Conservation (phyloP, 2,888 invertebrate genomes). For the Hyposoter dolosus region DNA sequence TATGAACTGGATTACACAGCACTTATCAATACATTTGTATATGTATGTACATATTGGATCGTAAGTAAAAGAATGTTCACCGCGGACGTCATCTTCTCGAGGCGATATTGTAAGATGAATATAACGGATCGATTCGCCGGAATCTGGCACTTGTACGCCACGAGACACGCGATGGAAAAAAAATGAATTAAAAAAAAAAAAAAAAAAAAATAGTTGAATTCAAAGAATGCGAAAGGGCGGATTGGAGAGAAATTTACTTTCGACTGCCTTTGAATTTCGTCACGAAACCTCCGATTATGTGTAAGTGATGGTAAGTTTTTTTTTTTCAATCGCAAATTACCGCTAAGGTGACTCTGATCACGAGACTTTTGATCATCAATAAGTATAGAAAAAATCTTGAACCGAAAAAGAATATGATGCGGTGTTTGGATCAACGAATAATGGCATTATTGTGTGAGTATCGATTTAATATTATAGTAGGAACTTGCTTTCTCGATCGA, state of each 20-base stretch:
- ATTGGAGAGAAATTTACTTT: neutral
- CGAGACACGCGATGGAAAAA: constrained; percentile 17
- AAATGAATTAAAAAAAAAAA: neutral
- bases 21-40: constrained; percentile 6
- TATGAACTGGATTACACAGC: constrained; percentile 62
- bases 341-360: neutral
- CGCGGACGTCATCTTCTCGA: constrained; percentile 20
- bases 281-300: neutral
- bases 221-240: neutral
- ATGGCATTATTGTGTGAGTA: constrained; percentile 37
- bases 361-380: constrained; percentile 3
- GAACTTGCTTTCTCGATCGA: constrained; percentile 39
- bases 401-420: neutral
- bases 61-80: constrained; percentile 23
- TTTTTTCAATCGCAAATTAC: neutral
- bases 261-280: neutral
- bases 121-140: constrained; percentile 64
- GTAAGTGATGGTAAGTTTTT: neutral
- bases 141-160: constrained; percentile 19
- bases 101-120: constrained; percentile 49
- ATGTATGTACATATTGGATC: constrained; percentile 5
- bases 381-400: neutral
- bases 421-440: constrained; percentile 45
- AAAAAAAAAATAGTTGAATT: constrained; percentile 2
- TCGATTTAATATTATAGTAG: constrained; percentile 6